A percentile compares a stretch with the other conserved stretches of the same genome.
phyloP scores from a whole-genome alignment of 2,888 invertebrate species.

The Panzeria rudis region DNA sequence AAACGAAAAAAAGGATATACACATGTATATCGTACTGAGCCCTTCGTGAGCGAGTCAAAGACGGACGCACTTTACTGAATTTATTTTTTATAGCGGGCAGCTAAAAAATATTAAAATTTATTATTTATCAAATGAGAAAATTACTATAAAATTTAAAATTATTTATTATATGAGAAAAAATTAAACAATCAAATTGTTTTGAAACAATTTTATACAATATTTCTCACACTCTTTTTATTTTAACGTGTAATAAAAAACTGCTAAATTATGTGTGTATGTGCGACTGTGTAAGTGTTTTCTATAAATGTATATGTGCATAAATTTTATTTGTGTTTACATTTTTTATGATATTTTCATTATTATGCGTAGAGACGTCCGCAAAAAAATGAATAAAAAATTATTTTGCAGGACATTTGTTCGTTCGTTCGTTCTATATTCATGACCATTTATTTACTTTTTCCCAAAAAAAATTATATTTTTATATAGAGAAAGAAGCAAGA shows the following conservation, averaged over 20 bases:
- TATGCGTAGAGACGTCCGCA: slow-evolving; percentile 71
- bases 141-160: neutral
- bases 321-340: slow-evolving; percentile 62
- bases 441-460: slow-evolving; percentile 51
- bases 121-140: neutral
- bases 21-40: no score
- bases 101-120: neutral
- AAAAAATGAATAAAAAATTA: slow-evolving; percentile 49
- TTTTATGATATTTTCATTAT: slow-evolving; percentile 71
- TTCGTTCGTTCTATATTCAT: slow-evolving; percentile 70
- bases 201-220: neutral
- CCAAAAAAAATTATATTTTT: slow-evolving; percentile 24
- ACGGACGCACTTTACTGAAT: no score
- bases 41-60: no score
- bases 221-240: neutral
- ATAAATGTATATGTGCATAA: slow-evolving; percentile 7
- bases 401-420: slow-evolving; percentile 70
- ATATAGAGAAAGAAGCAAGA: slow-evolving; percentile 9
- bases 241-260: neutral
- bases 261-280: neutral
- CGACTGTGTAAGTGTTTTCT: neutral
- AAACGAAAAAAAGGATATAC: no score
- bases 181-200: neutral
- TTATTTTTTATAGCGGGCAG: no score
- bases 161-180: neutral